Percentiles rank a stretch among this genome's conserved stretches.
phyloP scores from a whole-genome alignment of 2,888 invertebrate species.

The Cynaeus angustus region DNA sequence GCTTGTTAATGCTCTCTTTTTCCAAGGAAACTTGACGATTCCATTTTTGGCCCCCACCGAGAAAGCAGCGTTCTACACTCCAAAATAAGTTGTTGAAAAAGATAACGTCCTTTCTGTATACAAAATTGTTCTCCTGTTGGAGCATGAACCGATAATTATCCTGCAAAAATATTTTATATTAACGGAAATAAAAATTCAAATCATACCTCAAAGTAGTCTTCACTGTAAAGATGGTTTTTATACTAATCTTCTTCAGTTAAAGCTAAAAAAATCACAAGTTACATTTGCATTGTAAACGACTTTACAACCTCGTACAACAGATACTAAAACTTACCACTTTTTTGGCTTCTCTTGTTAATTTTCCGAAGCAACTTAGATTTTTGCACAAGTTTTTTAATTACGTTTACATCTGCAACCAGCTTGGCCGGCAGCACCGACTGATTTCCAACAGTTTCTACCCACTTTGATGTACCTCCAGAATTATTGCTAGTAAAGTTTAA shows the following conservation, averaged over 20 bases:
- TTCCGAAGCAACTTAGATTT: background rate
- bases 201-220: constrained; percentile 21
- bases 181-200: background rate
- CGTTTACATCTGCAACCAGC: background rate
- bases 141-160: constrained; percentile 22
- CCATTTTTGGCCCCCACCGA: constrained; percentile 56
- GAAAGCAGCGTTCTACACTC: constrained; percentile 39
- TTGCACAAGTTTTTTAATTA: constrained; percentile 14
- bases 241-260: constrained; percentile 1
- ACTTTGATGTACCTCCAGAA: background rate
- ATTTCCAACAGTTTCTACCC: background rate
- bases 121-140: background rate
- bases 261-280: background rate
- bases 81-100: no score
- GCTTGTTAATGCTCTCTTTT: constrained; percentile 63
- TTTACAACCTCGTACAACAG: no score
- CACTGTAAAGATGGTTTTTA: constrained; percentile 7
- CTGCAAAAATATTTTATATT: constrained; percentile 7
- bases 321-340: constrained; percentile 6
- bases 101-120: constrained; percentile 14
- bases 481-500: background rate
- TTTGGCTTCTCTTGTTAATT: constrained; percentile 5
- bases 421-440: background rate
- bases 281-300: no score
- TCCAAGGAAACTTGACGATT: constrained; percentile 55